Percentiles rank a stretch among this genome's conserved stretches.
Conservation (phyloP, 2,113 vertebrate genomes). For the Xiphophorus maculatus region DNA sequence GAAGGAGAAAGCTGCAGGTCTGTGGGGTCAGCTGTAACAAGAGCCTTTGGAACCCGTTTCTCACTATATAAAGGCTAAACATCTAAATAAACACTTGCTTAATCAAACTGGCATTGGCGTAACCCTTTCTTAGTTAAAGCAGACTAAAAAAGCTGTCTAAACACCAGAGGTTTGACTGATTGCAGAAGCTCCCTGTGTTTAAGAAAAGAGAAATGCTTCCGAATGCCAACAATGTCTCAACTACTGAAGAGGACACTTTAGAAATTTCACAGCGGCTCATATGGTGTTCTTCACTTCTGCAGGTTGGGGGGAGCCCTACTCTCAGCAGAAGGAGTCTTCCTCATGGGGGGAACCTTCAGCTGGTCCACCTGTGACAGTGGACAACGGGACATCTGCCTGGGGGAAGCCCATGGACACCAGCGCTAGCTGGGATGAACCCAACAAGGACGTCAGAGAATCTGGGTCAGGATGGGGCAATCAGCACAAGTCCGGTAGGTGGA, state of each 20-base stretch:
- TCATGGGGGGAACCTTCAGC: conserved; percentile 84
- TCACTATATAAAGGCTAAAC: conserved; percentile 23
- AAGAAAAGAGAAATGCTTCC: neutral
- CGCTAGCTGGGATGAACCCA: conserved; percentile 85
- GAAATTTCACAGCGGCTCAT: neutral
- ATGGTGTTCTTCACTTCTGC: neutral
- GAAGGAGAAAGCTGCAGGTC: conserved; percentile 54
- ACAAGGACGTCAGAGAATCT: conserved; percentile 79
- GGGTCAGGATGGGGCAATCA: conserved; percentile 78
- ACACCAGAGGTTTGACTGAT: neutral
- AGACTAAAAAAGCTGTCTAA: neutral
- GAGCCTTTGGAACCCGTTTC: conserved; percentile 51
- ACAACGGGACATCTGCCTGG: conserved; percentile 97
- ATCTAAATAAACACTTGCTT: conserved; percentile 49
- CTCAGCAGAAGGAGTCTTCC: conserved; percentile 76
- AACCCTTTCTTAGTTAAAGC: neutral
- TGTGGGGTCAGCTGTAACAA: conserved; percentile 62
- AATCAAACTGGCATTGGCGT: conserved; percentile 1
- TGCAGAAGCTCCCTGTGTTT: neutral
- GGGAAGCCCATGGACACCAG: conserved; percentile 90
- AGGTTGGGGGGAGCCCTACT: conserved; percentile 90
- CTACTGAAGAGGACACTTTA: neutral
- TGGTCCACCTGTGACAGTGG: conserved; percentile 87
- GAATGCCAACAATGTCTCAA: neutral
- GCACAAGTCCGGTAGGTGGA: conserved; percentile 85